Evolutionary conservation across 64 coral and sea anemone species (phyloP).

Genomic region (Trachythela sp.): DNA sequence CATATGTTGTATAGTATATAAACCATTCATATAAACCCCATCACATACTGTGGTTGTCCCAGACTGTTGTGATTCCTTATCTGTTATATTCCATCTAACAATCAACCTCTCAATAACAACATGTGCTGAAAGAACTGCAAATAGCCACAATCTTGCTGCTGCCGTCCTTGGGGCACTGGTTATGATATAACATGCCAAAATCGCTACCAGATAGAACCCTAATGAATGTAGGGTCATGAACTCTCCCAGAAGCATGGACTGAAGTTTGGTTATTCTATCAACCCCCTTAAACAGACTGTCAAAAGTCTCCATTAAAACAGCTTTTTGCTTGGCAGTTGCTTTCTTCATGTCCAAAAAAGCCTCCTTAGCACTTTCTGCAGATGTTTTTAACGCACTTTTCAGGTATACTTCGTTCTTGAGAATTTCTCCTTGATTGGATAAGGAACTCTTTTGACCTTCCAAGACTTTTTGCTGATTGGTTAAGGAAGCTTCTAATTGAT

Average conservation of each 20-base stretch:
- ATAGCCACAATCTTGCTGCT: background rate
- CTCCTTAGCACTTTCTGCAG: constrained; percentile 15
- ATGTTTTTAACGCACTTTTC: background rate
- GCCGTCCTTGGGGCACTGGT: constrained; percentile 10
- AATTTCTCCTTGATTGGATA: background rate
- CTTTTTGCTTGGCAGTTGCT: background rate
- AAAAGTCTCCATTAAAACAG: background rate
- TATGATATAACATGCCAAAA: constrained; percentile 8
- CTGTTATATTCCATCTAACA: background rate
- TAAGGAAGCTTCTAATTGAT: constrained; percentile 67
- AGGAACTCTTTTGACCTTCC: background rate
- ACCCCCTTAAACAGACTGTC: background rate
- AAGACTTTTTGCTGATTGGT: background rate
- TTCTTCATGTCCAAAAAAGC: background rate
- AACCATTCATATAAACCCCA: background rate
- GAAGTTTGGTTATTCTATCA: constrained; percentile 12
- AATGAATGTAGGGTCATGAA: constrained; percentile 15
- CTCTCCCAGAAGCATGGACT: constrained; percentile 14
- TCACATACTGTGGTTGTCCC: background rate
- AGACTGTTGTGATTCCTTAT: background rate
- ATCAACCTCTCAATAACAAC: constrained; percentile 5
- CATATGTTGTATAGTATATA: no score
- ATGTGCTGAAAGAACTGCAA: background rate
- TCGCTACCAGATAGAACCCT: background rate
- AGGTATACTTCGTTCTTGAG: background rate